Evolutionary conservation across 2,113 vertebrate species (phyloP), one percentile per base, ranked within the genome.

Genomic region (Ophiodon elongatus): DNA sequence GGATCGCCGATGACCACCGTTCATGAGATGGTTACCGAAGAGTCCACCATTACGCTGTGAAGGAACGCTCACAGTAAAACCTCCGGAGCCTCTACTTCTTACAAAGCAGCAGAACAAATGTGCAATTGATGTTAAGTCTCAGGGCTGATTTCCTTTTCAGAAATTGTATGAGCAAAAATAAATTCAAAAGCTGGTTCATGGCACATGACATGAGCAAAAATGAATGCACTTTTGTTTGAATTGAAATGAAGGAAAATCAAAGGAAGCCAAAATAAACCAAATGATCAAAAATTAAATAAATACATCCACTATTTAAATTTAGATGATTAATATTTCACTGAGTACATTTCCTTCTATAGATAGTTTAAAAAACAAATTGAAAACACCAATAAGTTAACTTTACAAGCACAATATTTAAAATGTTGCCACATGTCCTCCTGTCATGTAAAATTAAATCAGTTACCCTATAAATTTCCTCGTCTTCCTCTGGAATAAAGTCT

Each of bases 391-490:
- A 41, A 43, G 15, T n/a, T 37, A 45, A 76, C 41, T 71, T 76
- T 23, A 66, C 19, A 84, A 74, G 52, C 66, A 91, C 27, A 86
- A 70, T 27, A 75, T 74, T 67, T 56, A 60, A 65, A 52, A 41
- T 6, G 7, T 70, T 39, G 63, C 70, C 73, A 82, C 50, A 89
- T 74, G 77, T 76, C 50, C 41, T 67, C 84, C 86, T 80, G 29
- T 86, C 76, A 73, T 88, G 88, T 92, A 82, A 90, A 92, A 89
- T 89, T 65, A 85, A 94, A 87, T 93, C 60, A 90, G 89, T 98
- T 99, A 99, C 98, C 97, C 98, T 98, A 97, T 97, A 99, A 93
- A 98, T 96, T 94, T 98, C 98, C 94, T 99, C 97, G 91, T 99
- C 98, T 91, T 98, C 98, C 91, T 98, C 98, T 89, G 95, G 96